These are phyloP conservation scores for Orussus abietinus DNA, from an alignment of 1,140 invertebrate genomes.

Conservation along the genomic window DNA sequence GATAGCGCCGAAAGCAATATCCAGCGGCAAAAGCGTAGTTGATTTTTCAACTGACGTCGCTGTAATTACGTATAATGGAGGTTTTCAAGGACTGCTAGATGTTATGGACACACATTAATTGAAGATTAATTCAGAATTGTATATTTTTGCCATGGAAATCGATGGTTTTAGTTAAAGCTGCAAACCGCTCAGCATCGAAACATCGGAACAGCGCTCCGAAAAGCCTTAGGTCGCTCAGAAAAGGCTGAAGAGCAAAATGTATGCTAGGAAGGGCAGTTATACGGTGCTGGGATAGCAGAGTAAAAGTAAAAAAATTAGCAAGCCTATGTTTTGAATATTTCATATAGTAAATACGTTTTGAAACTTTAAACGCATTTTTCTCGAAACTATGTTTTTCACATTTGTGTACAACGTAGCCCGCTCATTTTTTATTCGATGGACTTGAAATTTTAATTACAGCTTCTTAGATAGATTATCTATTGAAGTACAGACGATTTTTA, in stretches of 20 bases:
- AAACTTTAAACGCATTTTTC: no score
- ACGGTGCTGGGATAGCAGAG: no score
- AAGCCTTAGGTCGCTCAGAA: constrained; percentile 2
- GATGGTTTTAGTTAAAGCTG: background rate
- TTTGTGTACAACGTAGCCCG: background rate
- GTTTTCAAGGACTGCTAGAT: background rate
- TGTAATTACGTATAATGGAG: background rate
- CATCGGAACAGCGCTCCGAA: background rate
- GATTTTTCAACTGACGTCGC: background rate
- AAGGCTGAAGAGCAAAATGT: constrained; percentile 2
- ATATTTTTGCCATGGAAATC: background rate
- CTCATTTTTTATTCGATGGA: background rate
- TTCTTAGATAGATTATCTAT: no score
- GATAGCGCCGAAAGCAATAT: constrained; percentile 11
- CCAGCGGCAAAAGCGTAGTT: constrained; percentile 1
- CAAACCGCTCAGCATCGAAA: background rate
- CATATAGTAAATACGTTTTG: no score
- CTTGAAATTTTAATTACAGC: no score
- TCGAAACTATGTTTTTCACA: background rate
- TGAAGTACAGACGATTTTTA: no score
- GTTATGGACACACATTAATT: background rate
- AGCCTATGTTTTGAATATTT: constrained; percentile 3
- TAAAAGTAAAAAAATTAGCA: background rate
- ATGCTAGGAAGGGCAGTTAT: constrained; percentile 5
- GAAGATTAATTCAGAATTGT: background rate